phyloP scores from a whole-genome alignment of 2,113 vertebrate genomes.

The Anser brachyrhynchus region DNA sequence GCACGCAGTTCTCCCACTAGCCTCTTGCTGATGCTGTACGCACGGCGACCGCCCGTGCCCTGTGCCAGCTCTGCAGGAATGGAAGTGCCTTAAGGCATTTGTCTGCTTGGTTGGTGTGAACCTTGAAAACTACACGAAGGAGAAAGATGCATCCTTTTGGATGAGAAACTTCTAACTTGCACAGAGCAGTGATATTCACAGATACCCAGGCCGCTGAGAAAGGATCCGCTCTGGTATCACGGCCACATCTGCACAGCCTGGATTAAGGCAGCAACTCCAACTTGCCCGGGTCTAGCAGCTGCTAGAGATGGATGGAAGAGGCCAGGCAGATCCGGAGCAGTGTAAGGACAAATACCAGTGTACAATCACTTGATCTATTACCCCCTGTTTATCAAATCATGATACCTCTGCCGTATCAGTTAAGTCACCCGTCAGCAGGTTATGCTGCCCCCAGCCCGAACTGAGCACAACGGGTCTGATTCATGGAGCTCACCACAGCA shows the following conservation, averaged over 20 bases:
- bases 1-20: not conserved
- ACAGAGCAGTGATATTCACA: not conserved
- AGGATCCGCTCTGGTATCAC: not conserved
- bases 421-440: not conserved
- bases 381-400: not conserved
- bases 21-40: not conserved
- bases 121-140: not conserved
- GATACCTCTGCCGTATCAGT: not conserved
- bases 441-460: not conserved
- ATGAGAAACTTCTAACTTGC: not conserved
- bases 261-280: fast-evolving
- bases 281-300: not conserved
- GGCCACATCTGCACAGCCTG: not conserved
- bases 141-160: not conserved
- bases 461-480: not conserved
- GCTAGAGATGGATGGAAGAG: not conserved
- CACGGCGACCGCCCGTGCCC: fast-evolving
- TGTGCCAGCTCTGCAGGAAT: not conserved
- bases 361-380: not conserved
- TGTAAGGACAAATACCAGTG: fast-evolving
- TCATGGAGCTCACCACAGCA: not conserved
- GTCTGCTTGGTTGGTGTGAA: not conserved
- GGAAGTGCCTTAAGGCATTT: not conserved
- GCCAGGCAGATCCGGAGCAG: not conserved
- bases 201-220: not conserved